Evolutionary conservation across 2,888 invertebrate species (phyloP), one percentile per base, ranked within the genome.

Genomic region (Pseudeuparius sepicola): DNA sequence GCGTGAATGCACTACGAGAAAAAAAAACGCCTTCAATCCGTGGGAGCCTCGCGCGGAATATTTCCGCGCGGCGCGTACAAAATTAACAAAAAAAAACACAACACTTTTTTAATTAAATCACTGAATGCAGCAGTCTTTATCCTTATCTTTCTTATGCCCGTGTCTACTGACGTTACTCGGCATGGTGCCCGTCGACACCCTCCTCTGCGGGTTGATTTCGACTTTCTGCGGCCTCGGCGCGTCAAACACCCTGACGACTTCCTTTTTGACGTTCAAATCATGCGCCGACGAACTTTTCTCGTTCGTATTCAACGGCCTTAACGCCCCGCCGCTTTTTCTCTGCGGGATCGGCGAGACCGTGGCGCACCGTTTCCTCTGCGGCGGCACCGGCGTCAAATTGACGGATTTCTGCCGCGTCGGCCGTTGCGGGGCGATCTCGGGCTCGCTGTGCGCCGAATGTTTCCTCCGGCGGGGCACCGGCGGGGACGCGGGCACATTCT

Each of bases 121-220:
- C 42, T 59, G 58, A 35, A 59, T 49, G 40, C 46, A 47, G 36
- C 59, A 59, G 47, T 58, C 57, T 47, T 56, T 57, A 35, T 57
- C 55, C 39, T 43, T 46, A 31, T 44, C 36, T 36, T 46, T 48
- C 26, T 38, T n/a, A n/a, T n/a, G n/a, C n/a, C n/a, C n/a, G n/a
- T n/a, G n/a, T n/a, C n/a, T n/a, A n/a, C n/a, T 24, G 9, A 33
- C 20, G 7, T n/a, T n/a, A n/a, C n/a, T n/a, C n/a, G n/a, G n/a
- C n/a, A n/a, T n/a, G n/a, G n/a, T n/a, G n/a, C n/a, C n/a, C n/a
- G n/a, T n/a, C n/a, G n/a, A n/a, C n/a, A n/a, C n/a, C n/a, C n/a
- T n/a, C n/a, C n/a, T n/a, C n/a, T n/a, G n/a, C n/a, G 30, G 32
- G 2, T 24, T 24, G 14, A 42, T 36, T 24, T 31, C 35, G 10